phyloP scores from a whole-genome alignment of 2,113 vertebrate species.

The Tautogolabrus adspersus region DNA sequence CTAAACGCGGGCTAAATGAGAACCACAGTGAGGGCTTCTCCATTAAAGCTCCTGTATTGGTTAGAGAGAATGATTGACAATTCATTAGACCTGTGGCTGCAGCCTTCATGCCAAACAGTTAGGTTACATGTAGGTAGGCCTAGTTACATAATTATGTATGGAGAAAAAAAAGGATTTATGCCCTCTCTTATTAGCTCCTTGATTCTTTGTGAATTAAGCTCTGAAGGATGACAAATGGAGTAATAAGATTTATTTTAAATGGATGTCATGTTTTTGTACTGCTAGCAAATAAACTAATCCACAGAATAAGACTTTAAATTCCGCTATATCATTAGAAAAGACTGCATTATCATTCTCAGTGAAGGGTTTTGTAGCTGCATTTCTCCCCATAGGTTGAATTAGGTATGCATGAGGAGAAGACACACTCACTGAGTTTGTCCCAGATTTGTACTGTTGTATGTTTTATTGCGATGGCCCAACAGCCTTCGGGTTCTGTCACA shows the following conservation, averaged over 20 bases:
- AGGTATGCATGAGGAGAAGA: constrained; percentile 67
- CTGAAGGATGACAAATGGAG: background rate
- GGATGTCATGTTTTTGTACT: background rate
- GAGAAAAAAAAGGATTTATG: constrained; percentile 13
- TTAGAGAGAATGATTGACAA: constrained; percentile 20
- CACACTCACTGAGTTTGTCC: constrained; percentile 66
- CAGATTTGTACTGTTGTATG: constrained; percentile 66
- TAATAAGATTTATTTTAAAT: background rate
- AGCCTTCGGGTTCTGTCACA: constrained; percentile 69
- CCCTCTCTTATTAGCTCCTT: constrained; percentile 21
- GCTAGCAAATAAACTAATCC: too few relatives aligned
- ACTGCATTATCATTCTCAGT: background rate
- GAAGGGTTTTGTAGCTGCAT: constrained; percentile 11
- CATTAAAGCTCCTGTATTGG: constrained; percentile 38
- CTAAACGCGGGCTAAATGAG: background rate
- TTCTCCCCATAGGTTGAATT: constrained; percentile 72
- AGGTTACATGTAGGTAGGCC: constrained; percentile 17
- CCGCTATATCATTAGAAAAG: background rate
- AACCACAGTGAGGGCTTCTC: background rate
- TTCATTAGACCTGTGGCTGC: constrained; percentile 36
- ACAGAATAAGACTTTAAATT: background rate
- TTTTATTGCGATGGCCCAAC: constrained; percentile 51
- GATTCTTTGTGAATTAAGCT: background rate
- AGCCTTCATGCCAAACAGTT: constrained; percentile 27
- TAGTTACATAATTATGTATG: constrained; percentile 66